Percentiles rank a stretch among this genome's conserved stretches.
Evolutionary conservation across 2,113 vertebrate species (phyloP).

Genomic region (Albula glossodonta): DNA sequence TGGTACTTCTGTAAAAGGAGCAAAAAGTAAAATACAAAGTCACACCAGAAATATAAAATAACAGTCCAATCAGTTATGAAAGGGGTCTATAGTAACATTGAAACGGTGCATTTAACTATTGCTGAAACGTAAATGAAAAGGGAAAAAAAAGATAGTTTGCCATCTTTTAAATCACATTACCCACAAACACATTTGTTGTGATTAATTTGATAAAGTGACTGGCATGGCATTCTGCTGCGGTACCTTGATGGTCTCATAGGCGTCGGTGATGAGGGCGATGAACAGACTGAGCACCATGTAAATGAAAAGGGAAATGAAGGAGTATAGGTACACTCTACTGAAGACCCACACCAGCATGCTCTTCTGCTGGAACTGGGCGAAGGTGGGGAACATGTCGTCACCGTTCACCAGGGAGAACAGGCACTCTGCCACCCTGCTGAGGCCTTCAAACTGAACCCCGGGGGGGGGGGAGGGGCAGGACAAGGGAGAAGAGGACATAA

Average conservation of each 20-base stretch:
- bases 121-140: too few species aligned
- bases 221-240: neutral
- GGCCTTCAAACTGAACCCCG: conserved; percentile 82
- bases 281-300: conserved; percentile 99
- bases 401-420: conserved; percentile 95
- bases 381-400: conserved; percentile 98
- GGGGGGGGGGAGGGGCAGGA: neutral
- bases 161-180: too few species aligned
- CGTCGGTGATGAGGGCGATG: conserved; percentile 94
- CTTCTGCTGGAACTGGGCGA: conserved; percentile 89
- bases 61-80: too few species aligned
- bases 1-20: conserved; percentile 79
- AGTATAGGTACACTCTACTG: conserved; percentile 89
- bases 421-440: conserved; percentile 90
- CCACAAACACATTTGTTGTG: too few species aligned
- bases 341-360: conserved; percentile 91
- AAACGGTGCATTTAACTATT: neutral
- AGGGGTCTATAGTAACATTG: neutral
- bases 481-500: neutral
- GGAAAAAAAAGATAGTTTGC: too few species aligned
- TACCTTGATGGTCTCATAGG: conserved; percentile 97
- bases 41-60: neutral
- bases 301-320: conserved; percentile 96
- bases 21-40: neutral
- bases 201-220: neutral